Conservation (phyloP, 2,888 invertebrate species). For the Calameuta filiformis region DNA sequence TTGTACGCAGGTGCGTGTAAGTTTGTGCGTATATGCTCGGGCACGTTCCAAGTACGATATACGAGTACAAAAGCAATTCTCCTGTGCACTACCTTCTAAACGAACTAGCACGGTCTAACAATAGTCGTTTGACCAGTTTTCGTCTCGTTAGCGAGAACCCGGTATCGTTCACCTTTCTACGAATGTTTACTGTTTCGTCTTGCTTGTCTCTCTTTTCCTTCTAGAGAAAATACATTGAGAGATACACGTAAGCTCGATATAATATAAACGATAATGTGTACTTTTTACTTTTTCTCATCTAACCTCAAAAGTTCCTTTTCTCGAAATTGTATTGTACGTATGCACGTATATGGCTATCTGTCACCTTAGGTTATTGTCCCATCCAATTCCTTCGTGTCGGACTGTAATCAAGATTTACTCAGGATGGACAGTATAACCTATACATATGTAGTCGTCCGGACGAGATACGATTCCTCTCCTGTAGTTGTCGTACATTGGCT, state of each 20-base stretch:
- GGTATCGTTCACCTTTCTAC: neutral
- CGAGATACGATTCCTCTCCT: neutral
- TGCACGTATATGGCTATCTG: neutral
- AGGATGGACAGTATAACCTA: neutral
- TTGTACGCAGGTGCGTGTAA: neutral
- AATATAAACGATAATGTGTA: neutral
- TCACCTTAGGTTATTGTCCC: neutral
- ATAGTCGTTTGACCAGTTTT: constrained; percentile 8
- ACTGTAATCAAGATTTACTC: neutral
- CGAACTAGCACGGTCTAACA: constrained; percentile 1
- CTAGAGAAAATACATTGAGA: neutral
- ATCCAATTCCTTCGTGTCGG: neutral
- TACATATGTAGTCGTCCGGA: neutral
- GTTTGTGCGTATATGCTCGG: neutral
- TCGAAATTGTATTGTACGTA: neutral
- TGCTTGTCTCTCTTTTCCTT: neutral
- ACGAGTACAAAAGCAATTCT: neutral
- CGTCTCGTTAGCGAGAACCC: constrained; percentile 1
- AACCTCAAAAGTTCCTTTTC: neutral
- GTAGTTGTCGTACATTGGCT: neutral
- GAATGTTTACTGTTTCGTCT: neutral
- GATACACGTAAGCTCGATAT: neutral
- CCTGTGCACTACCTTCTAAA: neutral
- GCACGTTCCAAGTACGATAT: neutral
- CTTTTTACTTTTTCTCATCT: neutral